Evolutionary conservation across 1,140 invertebrate genomes (phyloP).

Genomic region (Fopius arisanus): DNA sequence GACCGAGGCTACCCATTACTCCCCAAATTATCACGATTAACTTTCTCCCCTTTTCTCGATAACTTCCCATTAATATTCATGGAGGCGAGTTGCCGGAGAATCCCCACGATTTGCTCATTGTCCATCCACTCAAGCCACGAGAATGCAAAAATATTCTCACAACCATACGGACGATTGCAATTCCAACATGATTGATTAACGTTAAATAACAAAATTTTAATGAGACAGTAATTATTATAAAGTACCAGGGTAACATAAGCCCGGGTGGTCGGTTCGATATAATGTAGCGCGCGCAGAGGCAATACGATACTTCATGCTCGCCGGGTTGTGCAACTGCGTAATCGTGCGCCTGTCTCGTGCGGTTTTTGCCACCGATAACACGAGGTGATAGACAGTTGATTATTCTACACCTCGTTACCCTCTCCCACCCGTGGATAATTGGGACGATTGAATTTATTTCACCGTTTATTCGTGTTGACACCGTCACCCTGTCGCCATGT

Average conservation of each 20-base stretch:
- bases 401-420: neutral
- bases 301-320: slow-evolving; percentile 41
- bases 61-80: neutral
- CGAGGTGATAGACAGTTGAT: slow-evolving; percentile 32
- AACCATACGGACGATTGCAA: neutral
- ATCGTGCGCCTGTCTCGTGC: slow-evolving; percentile 47
- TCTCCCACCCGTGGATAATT: neutral
- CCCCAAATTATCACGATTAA: neutral
- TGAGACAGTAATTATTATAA: slow-evolving; percentile 64
- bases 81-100: neutral
- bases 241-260: slow-evolving; percentile 59
- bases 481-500: too few species aligned
- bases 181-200: slow-evolving; percentile 53
- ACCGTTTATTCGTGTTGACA: neutral
- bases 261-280: slow-evolving; percentile 37
- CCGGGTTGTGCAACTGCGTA: slow-evolving; percentile 57
- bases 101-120: neutral
- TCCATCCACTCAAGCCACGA: neutral
- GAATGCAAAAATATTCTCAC: neutral
- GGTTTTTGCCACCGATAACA: slow-evolving; percentile 40
- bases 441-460: neutral
- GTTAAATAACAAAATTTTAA: slow-evolving; percentile 64
- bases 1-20: neutral
- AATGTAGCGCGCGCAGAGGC: slow-evolving; percentile 34
- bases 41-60: neutral